Conservation (phyloP, 2,113 vertebrate genomes). For the cat (Felis catus) region F.catus_Fca126_mat1.0 CM031422.1:11098001-11098500, state of each 20-base stretch:
- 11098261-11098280: background rate
- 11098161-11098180: background rate
- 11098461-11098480: background rate
- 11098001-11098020: background rate
- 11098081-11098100: background rate
- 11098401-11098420: no score
- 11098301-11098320: no score
- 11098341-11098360: no score
- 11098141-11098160: fast-evolving
- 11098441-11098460: no score
- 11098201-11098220: background rate
- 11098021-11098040: fast-evolving
- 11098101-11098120: background rate
- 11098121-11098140: no score
- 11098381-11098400: no score
- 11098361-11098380: no score
- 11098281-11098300: background rate
- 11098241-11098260: no score
- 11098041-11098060: fast-evolving
- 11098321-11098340: no score
- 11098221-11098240: background rate
- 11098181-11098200: background rate
- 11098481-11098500: background rate
- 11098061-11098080: no score
- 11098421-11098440: no score